These are phyloP conservation scores for Perognathus longimembris DNA, from an alignment of 2,113 vertebrate genomes.

Conservation along the genomic window DNA sequence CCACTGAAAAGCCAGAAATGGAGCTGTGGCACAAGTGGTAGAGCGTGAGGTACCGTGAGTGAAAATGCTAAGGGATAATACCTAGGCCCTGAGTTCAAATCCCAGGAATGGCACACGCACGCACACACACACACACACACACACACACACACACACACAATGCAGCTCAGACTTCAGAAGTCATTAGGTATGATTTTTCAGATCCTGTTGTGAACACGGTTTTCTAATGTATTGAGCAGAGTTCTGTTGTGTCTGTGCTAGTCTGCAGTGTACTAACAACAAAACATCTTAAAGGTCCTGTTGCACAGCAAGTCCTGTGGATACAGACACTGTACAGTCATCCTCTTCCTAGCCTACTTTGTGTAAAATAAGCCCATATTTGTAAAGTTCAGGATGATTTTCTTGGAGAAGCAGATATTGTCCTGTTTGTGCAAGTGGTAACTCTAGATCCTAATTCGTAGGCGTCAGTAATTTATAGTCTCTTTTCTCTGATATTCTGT, in stretches of 20 bases:
- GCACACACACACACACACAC: no score
- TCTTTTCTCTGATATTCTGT: conserved; percentile 38
- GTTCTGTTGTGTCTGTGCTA: conserved; percentile 4
- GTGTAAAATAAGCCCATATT: conserved; percentile 51
- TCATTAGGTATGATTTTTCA: conserved; percentile 45
- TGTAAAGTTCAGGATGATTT: conserved; percentile 47
- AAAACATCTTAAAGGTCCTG: conserved; percentile 25
- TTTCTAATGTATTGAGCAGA: neutral
- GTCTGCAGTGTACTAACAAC: neutral
- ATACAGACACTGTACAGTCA: neutral
- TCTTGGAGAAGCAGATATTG: conserved; percentile 52
- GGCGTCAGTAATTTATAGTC: conserved; percentile 24
- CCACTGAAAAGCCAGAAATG: no score
- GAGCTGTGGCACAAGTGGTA: no score
- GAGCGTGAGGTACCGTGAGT: no score
- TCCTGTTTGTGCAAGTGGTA: conserved; percentile 50
- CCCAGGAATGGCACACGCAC: no score
- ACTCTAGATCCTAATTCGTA: conserved; percentile 34
- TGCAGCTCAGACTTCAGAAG: conserved; percentile 34
- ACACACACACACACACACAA: no score
- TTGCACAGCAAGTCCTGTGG: neutral
- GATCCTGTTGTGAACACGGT: conserved; percentile 28
- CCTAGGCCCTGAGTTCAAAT: no score
- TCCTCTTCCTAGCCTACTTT: conserved; percentile 43
- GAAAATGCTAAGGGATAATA: no score